A percentile compares a stretch with the other conserved stretches of the same genome.
Conservation (phyloP, 1,140 invertebrate species). For the Scaptomyza graminum region DNA sequence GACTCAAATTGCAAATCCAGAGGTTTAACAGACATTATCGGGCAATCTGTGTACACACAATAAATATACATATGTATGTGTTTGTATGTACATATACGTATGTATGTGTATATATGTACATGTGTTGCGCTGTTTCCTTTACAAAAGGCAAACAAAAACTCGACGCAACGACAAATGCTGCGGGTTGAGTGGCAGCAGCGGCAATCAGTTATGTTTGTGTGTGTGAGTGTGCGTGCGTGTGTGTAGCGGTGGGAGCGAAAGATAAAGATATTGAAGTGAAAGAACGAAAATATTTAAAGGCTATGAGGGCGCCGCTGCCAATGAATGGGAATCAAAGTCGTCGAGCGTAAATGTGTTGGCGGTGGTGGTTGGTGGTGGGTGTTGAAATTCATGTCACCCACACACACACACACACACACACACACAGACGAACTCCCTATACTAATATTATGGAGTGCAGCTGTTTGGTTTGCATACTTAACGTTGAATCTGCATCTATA, state of each 20-base stretch:
- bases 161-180: slow-evolving; percentile 41
- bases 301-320: slow-evolving; percentile 35
- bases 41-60: slow-evolving; percentile 50
- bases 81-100: slow-evolving; percentile 46
- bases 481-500: slow-evolving; percentile 51
- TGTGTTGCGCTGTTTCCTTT: slow-evolving; percentile 61
- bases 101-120: slow-evolving; percentile 57
- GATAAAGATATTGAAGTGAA: slow-evolving; percentile 49
- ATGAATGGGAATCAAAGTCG: slow-evolving; percentile 38
- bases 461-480: slow-evolving; percentile 44
- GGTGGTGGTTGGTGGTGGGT: slow-evolving; percentile 25
- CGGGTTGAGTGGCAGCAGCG: slow-evolving; percentile 44
- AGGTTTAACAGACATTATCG: slow-evolving; percentile 57
- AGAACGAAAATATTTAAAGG: slow-evolving; percentile 46
- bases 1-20: slow-evolving; percentile 65
- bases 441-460: slow-evolving; percentile 44
- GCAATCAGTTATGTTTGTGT: slow-evolving; percentile 50
- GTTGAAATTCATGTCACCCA: slow-evolving; percentile 42
- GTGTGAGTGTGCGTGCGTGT: slow-evolving; percentile 26
- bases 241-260: slow-evolving; percentile 35
- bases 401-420: slow-evolving; percentile 9
- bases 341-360: slow-evolving; percentile 41
- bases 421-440: not conserved
- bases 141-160: slow-evolving; percentile 52
- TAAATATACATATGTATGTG: slow-evolving; percentile 36